Base-by-base conservation (phyloP, 2,113 vertebrate genomes). In the Sander lucioperca region DNA sequence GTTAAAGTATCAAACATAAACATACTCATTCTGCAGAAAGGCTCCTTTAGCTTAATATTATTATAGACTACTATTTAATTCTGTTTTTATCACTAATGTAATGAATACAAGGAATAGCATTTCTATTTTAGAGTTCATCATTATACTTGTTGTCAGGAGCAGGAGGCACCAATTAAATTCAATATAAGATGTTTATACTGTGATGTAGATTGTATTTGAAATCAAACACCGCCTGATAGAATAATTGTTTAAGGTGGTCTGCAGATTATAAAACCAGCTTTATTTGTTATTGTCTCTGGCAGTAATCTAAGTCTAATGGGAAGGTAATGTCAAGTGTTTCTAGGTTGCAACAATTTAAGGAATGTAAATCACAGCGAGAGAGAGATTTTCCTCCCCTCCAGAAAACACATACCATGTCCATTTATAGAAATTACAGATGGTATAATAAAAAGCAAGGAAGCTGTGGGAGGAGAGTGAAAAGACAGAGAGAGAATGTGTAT, bases 391-490 rank as follows among this genome's bases (percentile, higher is more conserved):
- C 53, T 82, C 58, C 5, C n/a, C 5, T 65, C 27, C 19, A 53
- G 72, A 67, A 39, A 77, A 77, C 77, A 86, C 87, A 94, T 82
- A 74, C 66, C 85, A 82, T 88, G 68, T 58, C 91, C 93, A 90
- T 93, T 91, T 94, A 91, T 94, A 94, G 89, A 84, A 76, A 82
- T 83, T 33, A 76, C 54, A 58, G 58, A 58, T 2, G 64, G 70
- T 82, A 77, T 83, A 77, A 85, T n/a, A 54, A 65, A 48, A 33
- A 65, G 13, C 19, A n/a, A 77, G 68, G 77, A 64, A 66, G 56
- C 50, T n/a, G 25, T 51, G 71, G 72, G 72, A 67, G 72, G 77
- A 63, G 12, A 53, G 33, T 3, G 39, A 71, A 10, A 33, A 11
- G 19, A 25, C 16, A 14, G 16, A 30, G 6, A 45, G 21, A 39